A percentile compares a stretch with the other conserved stretches of the same genome.
Evolutionary conservation across 1,140 invertebrate genomes (phyloP).

Genomic region (Hestina assimilis): DNA sequence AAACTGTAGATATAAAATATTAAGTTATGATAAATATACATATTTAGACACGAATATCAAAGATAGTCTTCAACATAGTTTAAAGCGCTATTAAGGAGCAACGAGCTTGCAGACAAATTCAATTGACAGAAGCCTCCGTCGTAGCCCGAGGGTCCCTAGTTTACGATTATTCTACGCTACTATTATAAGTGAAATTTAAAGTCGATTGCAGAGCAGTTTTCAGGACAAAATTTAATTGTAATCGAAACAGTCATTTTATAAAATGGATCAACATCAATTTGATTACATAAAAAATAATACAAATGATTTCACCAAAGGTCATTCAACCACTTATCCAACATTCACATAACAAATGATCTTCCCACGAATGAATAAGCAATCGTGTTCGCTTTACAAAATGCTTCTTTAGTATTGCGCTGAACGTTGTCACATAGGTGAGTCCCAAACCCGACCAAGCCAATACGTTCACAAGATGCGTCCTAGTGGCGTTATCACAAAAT

Average conservation of each 20-base stretch:
- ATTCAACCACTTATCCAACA: background rate
- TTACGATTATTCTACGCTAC: slow-evolving; percentile 65
- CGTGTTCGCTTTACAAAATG: slow-evolving; percentile 35
- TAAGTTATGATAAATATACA: background rate
- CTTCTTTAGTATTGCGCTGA: slow-evolving; percentile 39
- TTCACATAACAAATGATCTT: slow-evolving; percentile 20
- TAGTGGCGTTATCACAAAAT: slow-evolving; percentile 76
- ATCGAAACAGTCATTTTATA: background rate
- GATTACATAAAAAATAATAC: background rate
- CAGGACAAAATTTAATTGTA: background rate
- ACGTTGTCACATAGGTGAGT: slow-evolving; percentile 56
- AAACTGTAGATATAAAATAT: no score
- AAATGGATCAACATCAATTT: background rate
- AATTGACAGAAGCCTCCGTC: slow-evolving; percentile 67
- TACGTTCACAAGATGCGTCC: slow-evolving; percentile 66
- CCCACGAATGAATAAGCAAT: slow-evolving; percentile 15
- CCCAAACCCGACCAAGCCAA: slow-evolving; percentile 54
- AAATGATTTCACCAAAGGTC: background rate
- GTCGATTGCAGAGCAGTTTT: slow-evolving; percentile 50
- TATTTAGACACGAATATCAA: slow-evolving; percentile 32
- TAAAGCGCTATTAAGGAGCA: slow-evolving; percentile 65
- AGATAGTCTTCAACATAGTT: slow-evolving; percentile 60
- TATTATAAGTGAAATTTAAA: slow-evolving; percentile 66
- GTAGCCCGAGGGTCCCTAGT: slow-evolving; percentile 55
- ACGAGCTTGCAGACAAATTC: slow-evolving; percentile 75